A percentile compares a stretch with the other conserved stretches of the same genome.
Evolutionary conservation across 2,113 vertebrate species (phyloP).

Genomic region (Corynorhinus townsendii): DNA sequence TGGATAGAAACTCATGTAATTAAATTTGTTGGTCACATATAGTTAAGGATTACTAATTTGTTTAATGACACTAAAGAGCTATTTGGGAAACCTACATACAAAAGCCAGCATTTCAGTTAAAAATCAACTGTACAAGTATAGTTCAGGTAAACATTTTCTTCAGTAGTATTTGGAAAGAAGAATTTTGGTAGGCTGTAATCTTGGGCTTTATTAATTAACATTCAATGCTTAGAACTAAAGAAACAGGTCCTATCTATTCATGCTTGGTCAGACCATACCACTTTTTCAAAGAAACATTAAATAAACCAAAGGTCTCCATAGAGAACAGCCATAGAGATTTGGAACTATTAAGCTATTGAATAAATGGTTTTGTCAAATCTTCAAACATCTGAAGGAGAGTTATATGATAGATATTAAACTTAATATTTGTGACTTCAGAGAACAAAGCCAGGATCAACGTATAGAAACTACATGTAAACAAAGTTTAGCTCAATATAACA

Average conservation of each 20-base stretch:
- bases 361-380: not conserved
- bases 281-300: not conserved
- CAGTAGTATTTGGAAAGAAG: not conserved
- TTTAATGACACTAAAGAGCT: not conserved
- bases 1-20: not conserved
- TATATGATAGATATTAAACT: not conserved
- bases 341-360: constrained; percentile 5
- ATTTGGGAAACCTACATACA: not conserved
- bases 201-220: not conserved
- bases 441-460: not conserved
- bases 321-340: not conserved
- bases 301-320: not conserved
- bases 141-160: constrained; percentile 8
- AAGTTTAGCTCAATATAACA: not conserved
- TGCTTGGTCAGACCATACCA: not conserved
- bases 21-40: not conserved
- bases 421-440: not conserved
- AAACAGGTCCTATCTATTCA: not conserved
- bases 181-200: not conserved
- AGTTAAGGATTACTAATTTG: constrained; percentile 9
- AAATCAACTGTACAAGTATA: not conserved
- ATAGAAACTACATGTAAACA: not conserved
- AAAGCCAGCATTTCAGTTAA: constrained; percentile 27
- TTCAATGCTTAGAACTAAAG: not conserved
- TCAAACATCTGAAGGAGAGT: not conserved